These are phyloP conservation scores for Cromileptes altivelis DNA, from an alignment of 2,113 vertebrate species.

Conservation along the genomic window DNA sequence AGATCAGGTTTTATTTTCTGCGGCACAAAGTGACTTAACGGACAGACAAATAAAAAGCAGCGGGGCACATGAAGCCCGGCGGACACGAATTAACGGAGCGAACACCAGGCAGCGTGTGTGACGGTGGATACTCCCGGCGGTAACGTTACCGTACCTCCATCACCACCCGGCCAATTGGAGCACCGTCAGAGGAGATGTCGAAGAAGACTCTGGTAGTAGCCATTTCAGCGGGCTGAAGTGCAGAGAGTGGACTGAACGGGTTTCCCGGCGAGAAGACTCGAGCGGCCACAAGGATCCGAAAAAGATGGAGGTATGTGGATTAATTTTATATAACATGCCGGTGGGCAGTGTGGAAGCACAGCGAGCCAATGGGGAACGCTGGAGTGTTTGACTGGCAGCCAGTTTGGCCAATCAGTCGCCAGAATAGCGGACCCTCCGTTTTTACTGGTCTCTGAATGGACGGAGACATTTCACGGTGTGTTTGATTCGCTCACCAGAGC, in stretches of 20 bases:
- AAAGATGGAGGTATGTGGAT: slow-evolving; percentile 48
- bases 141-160: slow-evolving; percentile 84
- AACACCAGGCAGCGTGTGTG: background rate
- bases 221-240: slow-evolving; percentile 69
- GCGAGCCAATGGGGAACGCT: slow-evolving; percentile 42
- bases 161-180: slow-evolving; percentile 69
- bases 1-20: too few species aligned
- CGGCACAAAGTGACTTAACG: background rate
- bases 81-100: too few species aligned
- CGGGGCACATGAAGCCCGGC: too few species aligned
- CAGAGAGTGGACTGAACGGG: background rate
- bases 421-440: accelerated
- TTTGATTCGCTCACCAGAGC: background rate
- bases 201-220: slow-evolving; percentile 82
- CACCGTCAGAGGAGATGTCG: slow-evolving; percentile 59
- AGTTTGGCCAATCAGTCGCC: slow-evolving; percentile 33
- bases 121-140: background rate
- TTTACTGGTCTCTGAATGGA: background rate
- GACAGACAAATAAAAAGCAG: background rate
- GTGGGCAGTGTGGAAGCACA: slow-evolving; percentile 15
- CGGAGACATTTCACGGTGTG: accelerated
- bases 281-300: slow-evolving; percentile 46
- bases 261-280: background rate
- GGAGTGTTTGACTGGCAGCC: background rate
- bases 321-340: slow-evolving; percentile 62